Percentiles rank a stretch among this genome's conserved stretches.
Conservation (phyloP, 2,113 vertebrate genomes). For the Anarrhichthys ocellatus region DNA sequence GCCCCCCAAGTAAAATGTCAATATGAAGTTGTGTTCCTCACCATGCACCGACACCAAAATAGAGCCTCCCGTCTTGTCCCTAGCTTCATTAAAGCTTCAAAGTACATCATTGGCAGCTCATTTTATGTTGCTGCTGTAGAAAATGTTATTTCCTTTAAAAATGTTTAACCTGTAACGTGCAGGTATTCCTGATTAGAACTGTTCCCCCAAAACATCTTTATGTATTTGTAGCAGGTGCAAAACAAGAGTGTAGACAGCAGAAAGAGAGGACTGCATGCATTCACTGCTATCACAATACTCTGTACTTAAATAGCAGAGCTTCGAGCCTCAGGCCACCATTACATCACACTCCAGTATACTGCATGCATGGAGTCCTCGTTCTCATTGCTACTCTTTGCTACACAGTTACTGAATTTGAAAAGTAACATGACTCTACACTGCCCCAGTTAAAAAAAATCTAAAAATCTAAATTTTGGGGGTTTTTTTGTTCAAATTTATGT, state of each 20-base stretch:
- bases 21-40: background rate
- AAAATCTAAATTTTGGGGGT: no score
- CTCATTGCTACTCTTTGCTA: background rate
- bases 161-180: background rate
- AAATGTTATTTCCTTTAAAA: background rate
- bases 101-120: background rate
- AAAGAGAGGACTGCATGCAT: slow-evolving; percentile 7
- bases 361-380: slow-evolving; percentile 2
- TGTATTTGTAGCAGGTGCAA: slow-evolving; percentile 3
- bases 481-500: background rate
- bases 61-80: no score
- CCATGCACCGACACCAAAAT: background rate
- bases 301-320: slow-evolving; percentile 33
- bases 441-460: background rate
- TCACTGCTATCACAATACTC: slow-evolving; percentile 12
- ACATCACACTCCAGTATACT: slow-evolving; percentile 31
- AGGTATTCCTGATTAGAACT: background rate
- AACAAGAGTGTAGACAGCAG: background rate
- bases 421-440: background rate
- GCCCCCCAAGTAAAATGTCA: background rate
- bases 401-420: background rate
- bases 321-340: slow-evolving; percentile 36
- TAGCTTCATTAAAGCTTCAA: background rate
- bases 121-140: background rate
- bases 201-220: background rate